These are phyloP conservation scores for Toxostoma redivivum DNA, from an alignment of 2,113 vertebrate genomes.

Conservation along the genomic window DNA sequence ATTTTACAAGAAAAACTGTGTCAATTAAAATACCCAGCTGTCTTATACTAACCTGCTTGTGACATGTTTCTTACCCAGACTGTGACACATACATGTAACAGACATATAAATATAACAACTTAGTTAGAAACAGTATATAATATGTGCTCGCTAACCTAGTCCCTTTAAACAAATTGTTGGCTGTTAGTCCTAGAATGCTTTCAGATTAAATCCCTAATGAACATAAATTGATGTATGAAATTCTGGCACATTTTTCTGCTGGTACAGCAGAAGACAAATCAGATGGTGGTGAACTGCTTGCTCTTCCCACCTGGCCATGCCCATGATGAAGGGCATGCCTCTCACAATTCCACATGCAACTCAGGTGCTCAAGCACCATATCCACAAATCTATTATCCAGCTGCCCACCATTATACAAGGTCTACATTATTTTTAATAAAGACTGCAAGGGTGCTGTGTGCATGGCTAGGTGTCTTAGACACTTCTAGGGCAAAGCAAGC, in stretches of 20 bases:
- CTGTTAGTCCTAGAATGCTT: neutral
- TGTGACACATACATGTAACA: neutral
- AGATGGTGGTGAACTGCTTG: neutral
- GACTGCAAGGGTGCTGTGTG: neutral
- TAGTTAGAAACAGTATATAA: neutral
- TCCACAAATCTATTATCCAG: neutral
- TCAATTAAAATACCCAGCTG: neutral
- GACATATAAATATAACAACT: neutral
- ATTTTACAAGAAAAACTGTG: neutral
- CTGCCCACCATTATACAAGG: neutral
- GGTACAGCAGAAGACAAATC: neutral
- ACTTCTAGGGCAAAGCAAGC: neutral
- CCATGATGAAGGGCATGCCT: neutral
- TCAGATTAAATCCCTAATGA: conserved; percentile 3
- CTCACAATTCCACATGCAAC: neutral
- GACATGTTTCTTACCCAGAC: neutral
- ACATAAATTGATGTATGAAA: neutral
- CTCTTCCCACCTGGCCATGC: neutral
- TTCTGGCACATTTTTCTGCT: neutral
- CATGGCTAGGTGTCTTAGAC: neutral
- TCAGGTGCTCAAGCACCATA: neutral
- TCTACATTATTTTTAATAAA: neutral
- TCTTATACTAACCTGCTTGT: neutral
- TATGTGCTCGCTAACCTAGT: neutral
- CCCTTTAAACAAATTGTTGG: neutral